Evolutionary conservation across 1,140 invertebrate species (phyloP).

Genomic region (Drosophila neocordata): DNA sequence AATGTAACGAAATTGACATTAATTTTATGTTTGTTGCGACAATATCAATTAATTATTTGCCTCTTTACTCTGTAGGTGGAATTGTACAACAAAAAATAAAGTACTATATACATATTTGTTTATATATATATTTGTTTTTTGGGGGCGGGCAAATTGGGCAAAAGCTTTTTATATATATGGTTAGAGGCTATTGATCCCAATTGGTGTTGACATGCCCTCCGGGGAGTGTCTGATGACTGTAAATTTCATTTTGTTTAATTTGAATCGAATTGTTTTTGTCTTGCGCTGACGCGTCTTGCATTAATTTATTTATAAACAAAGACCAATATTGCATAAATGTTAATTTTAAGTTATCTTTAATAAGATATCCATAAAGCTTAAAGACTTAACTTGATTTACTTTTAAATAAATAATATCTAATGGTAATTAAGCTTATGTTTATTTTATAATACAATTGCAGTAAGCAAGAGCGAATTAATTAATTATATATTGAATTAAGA

Average conservation of each 20-base stretch:
- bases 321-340: neutral
- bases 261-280: slow-evolving; percentile 10
- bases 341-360: too few species aligned
- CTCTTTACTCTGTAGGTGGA: slow-evolving; percentile 11
- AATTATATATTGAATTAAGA: too few species aligned
- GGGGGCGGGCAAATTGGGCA: slow-evolving; percentile 3
- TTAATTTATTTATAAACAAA: slow-evolving; percentile 4
- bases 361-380: too few species aligned
- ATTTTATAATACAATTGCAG: too few species aligned
- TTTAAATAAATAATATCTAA: too few species aligned
- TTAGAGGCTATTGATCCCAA: slow-evolving; percentile 52
- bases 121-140: too few species aligned
- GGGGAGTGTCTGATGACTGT: slow-evolving; percentile 15
- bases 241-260: slow-evolving; percentile 11
- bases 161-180: neutral
- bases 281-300: neutral
- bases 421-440: too few species aligned
- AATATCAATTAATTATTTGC: slow-evolving; percentile 61
- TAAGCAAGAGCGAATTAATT: too few species aligned
- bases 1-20: slow-evolving; percentile 63
- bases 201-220: slow-evolving; percentile 48
- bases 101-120: slow-evolving; percentile 4
- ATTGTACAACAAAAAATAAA: slow-evolving; percentile 14
- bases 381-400: too few species aligned
- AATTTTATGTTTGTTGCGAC: slow-evolving; percentile 59